Conservation (phyloP, 92 coral and sea anemone species). For the Bergia puertoricense region DNA sequence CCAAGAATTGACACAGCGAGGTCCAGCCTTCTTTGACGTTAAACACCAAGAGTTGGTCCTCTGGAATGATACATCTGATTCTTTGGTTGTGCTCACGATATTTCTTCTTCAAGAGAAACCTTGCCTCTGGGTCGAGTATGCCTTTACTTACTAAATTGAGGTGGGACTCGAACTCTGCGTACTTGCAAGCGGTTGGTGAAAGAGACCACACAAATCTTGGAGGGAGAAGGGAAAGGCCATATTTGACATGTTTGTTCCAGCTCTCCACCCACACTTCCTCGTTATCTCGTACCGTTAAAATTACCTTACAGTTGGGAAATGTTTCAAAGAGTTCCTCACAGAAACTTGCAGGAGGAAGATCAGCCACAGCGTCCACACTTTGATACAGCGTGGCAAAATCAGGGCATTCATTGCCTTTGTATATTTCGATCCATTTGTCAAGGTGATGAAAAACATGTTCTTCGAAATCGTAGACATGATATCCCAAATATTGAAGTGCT, state of each 20-base stretch:
- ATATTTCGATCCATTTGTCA: slow-evolving; percentile 28
- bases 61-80: slow-evolving; percentile 5
- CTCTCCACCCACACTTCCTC: slow-evolving; percentile 27
- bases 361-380: slow-evolving; percentile 26
- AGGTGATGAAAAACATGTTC: slow-evolving; percentile 25
- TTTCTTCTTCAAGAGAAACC: slow-evolving; percentile 29
- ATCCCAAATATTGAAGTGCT: slow-evolving; percentile 17
- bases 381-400: slow-evolving; percentile 23
- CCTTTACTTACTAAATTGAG: slow-evolving; percentile 32
- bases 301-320: slow-evolving; percentile 16
- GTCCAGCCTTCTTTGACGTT: slow-evolving; percentile 33
- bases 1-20: slow-evolving; percentile 16
- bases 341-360: slow-evolving; percentile 35
- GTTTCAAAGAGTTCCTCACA: slow-evolving; percentile 21
- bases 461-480: slow-evolving; percentile 24
- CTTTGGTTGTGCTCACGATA: slow-evolving; percentile 30
- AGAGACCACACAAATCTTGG: slow-evolving; percentile 35
- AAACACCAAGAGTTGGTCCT: slow-evolving; percentile 2
- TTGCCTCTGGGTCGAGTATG: slow-evolving; percentile 30
- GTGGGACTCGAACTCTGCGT: slow-evolving; percentile 24
- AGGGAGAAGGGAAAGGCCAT: slow-evolving; percentile 36
- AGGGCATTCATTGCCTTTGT: slow-evolving; percentile 1
- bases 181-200: slow-evolving; percentile 15
- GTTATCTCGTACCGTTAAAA: slow-evolving; percentile 25
- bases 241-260: slow-evolving; percentile 32